phyloP scores from a whole-genome alignment of 2,113 vertebrate species.

The Regulus satrapa region DNA sequence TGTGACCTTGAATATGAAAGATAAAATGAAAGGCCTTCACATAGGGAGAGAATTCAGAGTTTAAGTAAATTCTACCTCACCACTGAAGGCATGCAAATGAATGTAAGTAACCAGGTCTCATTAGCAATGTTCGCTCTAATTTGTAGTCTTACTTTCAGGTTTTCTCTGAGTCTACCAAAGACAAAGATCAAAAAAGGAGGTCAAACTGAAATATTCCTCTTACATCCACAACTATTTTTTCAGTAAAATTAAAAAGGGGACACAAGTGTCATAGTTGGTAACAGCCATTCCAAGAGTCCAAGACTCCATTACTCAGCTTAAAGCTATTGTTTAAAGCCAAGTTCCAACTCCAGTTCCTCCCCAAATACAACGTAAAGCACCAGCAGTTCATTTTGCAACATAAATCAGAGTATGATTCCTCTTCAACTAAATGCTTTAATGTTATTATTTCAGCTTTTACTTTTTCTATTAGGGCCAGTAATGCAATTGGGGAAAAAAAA shows the following conservation, averaged over 20 bases:
- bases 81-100: neutral
- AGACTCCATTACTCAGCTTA: neutral
- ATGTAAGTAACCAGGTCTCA: conserved; percentile 1
- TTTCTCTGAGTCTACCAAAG: neutral
- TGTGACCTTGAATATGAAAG: neutral
- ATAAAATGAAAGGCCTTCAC: neutral
- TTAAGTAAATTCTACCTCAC: neutral
- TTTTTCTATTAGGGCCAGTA: neutral
- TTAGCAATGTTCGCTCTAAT: neutral
- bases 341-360: neutral
- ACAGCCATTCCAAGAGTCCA: neutral
- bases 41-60: neutral
- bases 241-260: neutral
- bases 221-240: neutral
- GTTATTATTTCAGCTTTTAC: neutral
- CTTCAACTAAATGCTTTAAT: neutral
- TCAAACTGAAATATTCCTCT: neutral
- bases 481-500: neutral
- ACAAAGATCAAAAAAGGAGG: neutral
- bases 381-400: neutral
- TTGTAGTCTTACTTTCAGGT: neutral
- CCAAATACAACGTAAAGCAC: neutral
- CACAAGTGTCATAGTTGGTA: neutral
- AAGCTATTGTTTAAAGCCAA: too few species aligned
- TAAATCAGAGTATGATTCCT: neutral